Base-by-base conservation (phyloP, 2,888 invertebrate genomes). In the Spilosoma lubricipeda region DNA sequence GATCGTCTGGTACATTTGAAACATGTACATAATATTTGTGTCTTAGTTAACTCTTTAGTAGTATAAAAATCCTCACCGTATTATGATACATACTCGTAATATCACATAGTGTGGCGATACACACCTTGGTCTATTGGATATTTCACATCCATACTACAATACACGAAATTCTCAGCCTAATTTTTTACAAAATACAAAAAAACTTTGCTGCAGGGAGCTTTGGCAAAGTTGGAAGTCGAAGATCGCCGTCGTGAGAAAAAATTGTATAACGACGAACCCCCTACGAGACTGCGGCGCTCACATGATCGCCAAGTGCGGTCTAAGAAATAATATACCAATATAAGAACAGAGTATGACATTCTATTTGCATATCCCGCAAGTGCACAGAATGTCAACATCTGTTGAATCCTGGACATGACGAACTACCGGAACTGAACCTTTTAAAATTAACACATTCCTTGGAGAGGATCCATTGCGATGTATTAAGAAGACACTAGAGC, bases 201-300 rank as follows among this genome's bases (percentile, higher is more conserved):
- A 63, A 30, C 7, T 59, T 39, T 70, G 9, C 30, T 45, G 27
- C 83, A 95, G 94, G 91, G 90, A n/a, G 87, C 90, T 7, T 76
- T 87, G 59, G 87, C 88, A 2, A 94, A 89, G 78, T 52, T 89
- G 64, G 91, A 91, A 42, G 73, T 66, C 3, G 93, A 91, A 20
- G 92, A 92, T 56, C 90, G 90, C 20, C 89, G 90, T 20, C 89
- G 90, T 2, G 92, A 92, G n/a, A 90, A 85, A 76, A 92, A 86
- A 67, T 73, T 87, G 0, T 91, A 89, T 72, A 86, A 84, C 64
- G 93, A 94, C 72, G 95, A 95, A 70, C 90, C 90, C 0, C 95
- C 95, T 0, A 94, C 93, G 68, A 90, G 94, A 36, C 85, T 95
- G 68, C 92, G 93, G 13, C 90, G 91, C 11, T 83, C 89, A 0